These are phyloP conservation scores for Fragum fragum DNA, from an alignment of 2,888 invertebrate species.

Conservation along the genomic window DNA sequence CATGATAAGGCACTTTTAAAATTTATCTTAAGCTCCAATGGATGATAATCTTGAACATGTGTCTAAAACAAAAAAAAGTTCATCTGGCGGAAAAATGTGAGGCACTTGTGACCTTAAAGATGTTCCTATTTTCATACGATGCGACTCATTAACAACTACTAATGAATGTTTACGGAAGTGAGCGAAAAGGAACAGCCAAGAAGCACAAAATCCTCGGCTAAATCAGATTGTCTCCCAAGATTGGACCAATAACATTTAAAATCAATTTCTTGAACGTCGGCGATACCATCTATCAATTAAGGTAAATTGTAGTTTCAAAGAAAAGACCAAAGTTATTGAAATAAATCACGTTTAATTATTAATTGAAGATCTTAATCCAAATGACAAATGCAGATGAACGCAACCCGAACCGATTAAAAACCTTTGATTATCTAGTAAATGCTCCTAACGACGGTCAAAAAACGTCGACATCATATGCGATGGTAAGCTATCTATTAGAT, in stretches of 20 bases:
- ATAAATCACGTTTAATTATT: constrained; percentile 68
- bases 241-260: constrained; percentile 70
- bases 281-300: constrained; percentile 68
- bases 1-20: too few relatives aligned
- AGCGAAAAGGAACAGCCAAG: neutral
- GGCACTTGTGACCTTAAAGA: too few relatives aligned
- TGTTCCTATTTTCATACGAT: too few relatives aligned
- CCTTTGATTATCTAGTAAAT: constrained; percentile 28
- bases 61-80: too few relatives aligned
- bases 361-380: constrained; percentile 65
- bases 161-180: constrained; percentile 7
- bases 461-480: neutral
- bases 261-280: constrained; percentile 64
- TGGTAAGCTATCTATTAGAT: neutral
- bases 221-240: constrained; percentile 55
- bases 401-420: constrained; percentile 47
- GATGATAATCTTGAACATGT: too few relatives aligned
- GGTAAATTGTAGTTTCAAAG: constrained; percentile 48
- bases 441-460: constrained; percentile 10
- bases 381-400: constrained; percentile 52
- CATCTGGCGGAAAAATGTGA: too few relatives aligned
- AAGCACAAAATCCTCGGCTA: constrained; percentile 37
- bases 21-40: too few relatives aligned
- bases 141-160: too few relatives aligned
- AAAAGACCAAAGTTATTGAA: constrained; percentile 57